Evolutionary conservation across 2,797 vertebrate genomes (phyloP).

Genomic region (Acanthopagrus latus): DNA sequence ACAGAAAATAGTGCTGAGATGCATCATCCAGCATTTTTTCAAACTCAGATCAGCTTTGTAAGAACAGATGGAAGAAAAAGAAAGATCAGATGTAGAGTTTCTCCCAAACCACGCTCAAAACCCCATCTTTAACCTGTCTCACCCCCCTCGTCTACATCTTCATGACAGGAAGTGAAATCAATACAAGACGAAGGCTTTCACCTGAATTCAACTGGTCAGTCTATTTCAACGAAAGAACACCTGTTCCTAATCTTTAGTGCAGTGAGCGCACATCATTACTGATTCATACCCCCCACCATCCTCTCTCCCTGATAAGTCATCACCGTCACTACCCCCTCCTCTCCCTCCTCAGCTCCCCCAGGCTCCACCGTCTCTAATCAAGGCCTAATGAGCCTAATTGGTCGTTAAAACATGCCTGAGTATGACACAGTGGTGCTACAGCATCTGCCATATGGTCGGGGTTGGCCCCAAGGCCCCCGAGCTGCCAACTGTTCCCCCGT

Average conservation of each 20-base stretch:
- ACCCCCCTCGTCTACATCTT: slow-evolving; percentile 4
- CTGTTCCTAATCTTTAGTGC: slow-evolving; percentile 70
- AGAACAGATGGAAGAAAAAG: background rate
- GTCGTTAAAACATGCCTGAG: slow-evolving; percentile 87
- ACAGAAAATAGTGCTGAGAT: slow-evolving; percentile 7
- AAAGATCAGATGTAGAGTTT: background rate
- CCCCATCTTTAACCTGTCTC: background rate
- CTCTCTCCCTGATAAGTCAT: slow-evolving; percentile 74
- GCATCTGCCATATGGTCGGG: slow-evolving; percentile 84
- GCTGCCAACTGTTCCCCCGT: slow-evolving; percentile 80
- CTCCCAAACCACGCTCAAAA: background rate
- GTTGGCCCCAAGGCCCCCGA: slow-evolving; percentile 77
- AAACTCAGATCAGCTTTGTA: background rate
- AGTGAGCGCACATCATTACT: slow-evolving; percentile 62
- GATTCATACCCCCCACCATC: slow-evolving; percentile 71
- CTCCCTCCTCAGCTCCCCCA: slow-evolving; percentile 62
- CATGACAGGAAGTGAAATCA: slow-evolving; percentile 30
- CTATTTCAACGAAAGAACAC: slow-evolving; percentile 54
- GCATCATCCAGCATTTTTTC: background rate
- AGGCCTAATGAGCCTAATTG: slow-evolving; percentile 90
- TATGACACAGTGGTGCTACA: slow-evolving; percentile 80
- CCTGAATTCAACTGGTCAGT: slow-evolving; percentile 41
- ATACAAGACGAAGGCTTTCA: slow-evolving; percentile 41
- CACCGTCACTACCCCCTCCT: slow-evolving; percentile 32
- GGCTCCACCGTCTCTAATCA: slow-evolving; percentile 86